phyloP scores from a whole-genome alignment of 1,140 invertebrate species.

The Pararge aegeria region DNA sequence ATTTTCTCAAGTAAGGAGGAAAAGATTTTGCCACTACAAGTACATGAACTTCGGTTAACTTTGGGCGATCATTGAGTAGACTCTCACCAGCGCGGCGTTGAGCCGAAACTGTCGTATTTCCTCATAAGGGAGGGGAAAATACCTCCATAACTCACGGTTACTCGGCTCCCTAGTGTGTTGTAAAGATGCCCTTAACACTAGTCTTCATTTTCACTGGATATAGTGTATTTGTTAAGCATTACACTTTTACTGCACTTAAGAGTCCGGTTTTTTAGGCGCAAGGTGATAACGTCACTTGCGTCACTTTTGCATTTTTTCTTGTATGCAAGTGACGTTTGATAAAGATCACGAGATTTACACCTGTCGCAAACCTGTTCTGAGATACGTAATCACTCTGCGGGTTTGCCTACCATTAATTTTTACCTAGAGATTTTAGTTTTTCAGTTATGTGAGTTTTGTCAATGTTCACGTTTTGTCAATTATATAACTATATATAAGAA shows the following conservation, averaged over 20 bases:
- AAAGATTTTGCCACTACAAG: neutral
- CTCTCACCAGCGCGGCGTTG: conserved; percentile 49
- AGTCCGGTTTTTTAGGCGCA: neutral
- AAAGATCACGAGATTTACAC: no score
- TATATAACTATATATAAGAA: no score
- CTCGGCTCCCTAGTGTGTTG: conserved; percentile 66
- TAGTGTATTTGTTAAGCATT: conserved; percentile 45
- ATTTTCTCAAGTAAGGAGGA: neutral
- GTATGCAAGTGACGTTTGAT: no score
- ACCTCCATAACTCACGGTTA: conserved; percentile 73
- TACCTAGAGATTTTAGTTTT: no score
- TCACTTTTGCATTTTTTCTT: no score
- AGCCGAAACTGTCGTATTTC: conserved; percentile 73
- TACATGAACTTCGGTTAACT: conserved; percentile 34
- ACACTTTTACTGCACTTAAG: conserved; percentile 19
- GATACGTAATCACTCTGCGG: no score
- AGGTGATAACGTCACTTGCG: neutral
- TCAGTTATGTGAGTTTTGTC: no score
- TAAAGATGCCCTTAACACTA: conserved; percentile 76
- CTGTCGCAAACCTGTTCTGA: no score
- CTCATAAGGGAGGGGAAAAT: conserved; percentile 74
- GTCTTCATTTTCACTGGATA: conserved; percentile 69
- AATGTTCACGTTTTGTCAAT: no score
- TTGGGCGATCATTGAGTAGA: conserved; percentile 58
- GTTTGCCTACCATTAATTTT: no score